Base-by-base conservation (phyloP, 2,113 vertebrate species). In the Brachyhypopomus gauderio region DNA sequence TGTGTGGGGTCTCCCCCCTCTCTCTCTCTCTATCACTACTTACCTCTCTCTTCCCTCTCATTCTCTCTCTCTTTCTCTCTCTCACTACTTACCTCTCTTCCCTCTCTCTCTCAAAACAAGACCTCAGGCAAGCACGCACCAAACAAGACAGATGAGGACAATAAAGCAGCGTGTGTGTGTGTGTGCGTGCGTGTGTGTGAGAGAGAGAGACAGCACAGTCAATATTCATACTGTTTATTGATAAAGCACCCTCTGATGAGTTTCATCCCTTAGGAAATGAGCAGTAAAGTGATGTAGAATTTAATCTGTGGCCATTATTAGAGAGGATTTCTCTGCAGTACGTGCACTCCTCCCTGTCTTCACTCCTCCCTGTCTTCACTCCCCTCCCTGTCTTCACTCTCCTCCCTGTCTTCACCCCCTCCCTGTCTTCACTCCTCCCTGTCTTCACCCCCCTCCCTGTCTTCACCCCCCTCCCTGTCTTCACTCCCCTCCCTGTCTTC, bases 21-120 rank as follows among this genome's bases (percentile, higher is more conserved):
- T 55, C 17, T 7, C 73, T 38, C 16, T 23, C 27, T 19, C 34
- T 64, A 20, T 23, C 76, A 55, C 19, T n/a, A 3, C 64, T 36
- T 64, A 55, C n/a, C 34, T 86, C 87, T 88, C 86, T 90, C 88
- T 75, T 48, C 85, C 83, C 70, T 77, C 77, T 60, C 80, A 82
- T 82, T 85, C 87, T 84, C 83, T 86, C 74, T 78, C 77, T 63
- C 34, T 36, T 25, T 20, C 36, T 72, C 38, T 72, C 36, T 41
- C 55, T 41, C 34, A 5, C 34, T 58, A 8, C 58, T 30, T 55
- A 1, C 63, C 66, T n/a, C 14, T 72, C 77, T 80, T 77, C 38
- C 72, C 17, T 19, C 75, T 83, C 83, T 83, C 84, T 60, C 81
- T 23, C n/a, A 23, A 25, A 45, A 60, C 63, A 5, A 69, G 78